phyloP scores from a whole-genome alignment of 1,140 invertebrate genomes.

The Macrotrachela quadricornifera region DNA sequence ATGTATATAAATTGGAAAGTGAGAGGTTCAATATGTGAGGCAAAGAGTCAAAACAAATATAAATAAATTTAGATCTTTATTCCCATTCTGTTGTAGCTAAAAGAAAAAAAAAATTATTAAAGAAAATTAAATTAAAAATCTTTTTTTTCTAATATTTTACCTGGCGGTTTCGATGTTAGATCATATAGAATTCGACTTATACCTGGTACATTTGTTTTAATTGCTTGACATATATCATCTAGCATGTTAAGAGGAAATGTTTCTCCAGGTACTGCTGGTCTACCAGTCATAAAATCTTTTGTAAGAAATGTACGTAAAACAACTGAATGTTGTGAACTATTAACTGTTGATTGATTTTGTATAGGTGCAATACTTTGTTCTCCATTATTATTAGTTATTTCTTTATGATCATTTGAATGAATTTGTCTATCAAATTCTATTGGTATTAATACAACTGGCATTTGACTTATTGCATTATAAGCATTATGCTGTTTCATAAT shows the following conservation, averaged over 20 bases:
- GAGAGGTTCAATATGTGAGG: too few relatives aligned
- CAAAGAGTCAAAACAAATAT: too few relatives aligned
- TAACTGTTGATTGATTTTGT: too few relatives aligned
- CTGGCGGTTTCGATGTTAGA: conserved; percentile 87
- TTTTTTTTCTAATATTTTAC: conserved; percentile 48
- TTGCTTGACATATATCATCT: not conserved
- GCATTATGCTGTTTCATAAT: conserved; percentile 11
- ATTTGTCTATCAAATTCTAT: conserved; percentile 39
- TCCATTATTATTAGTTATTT: too few relatives aligned
- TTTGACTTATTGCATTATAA: conserved; percentile 55
- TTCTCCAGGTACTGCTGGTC: conserved; percentile 67
- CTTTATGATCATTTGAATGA: conserved; percentile 49
- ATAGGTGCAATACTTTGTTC: too few relatives aligned
- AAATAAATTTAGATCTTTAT: too few relatives aligned
- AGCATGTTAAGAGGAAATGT: conserved; percentile 41
- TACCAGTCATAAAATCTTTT: conserved; percentile 94
- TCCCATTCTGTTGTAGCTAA: too few relatives aligned
- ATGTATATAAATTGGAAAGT: too few relatives aligned
- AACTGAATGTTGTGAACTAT: conserved; percentile 51
- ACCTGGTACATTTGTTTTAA: conserved; percentile 46
- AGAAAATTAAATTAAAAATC: too few relatives aligned
- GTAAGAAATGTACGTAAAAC: conserved; percentile 87
- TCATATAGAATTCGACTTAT: conserved; percentile 91
- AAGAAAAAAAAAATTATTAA: too few relatives aligned
- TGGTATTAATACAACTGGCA: conserved; percentile 85